Evolutionary conservation across 2,888 invertebrate genomes (phyloP).

Genomic region (Drosophila testacea): DNA sequence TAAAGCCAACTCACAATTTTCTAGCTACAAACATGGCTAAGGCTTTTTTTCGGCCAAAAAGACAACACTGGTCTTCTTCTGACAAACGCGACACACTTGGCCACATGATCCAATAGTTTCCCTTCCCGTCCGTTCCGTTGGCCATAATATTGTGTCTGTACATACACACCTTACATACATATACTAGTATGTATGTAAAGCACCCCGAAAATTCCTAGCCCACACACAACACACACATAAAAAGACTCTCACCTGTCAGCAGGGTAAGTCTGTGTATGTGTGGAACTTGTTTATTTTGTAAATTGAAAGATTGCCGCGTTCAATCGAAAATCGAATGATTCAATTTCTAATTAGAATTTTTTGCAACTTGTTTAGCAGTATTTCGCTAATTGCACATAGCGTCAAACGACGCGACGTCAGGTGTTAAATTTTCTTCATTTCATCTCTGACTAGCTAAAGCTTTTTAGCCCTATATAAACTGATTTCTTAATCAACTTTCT

Average conservation of each 20-base stretch:
- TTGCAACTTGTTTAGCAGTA: constrained; percentile 35
- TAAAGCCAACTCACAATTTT: too few species aligned
- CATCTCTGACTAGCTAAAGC: constrained; percentile 7
- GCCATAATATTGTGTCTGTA: constrained; percentile 6
- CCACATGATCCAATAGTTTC: constrained; percentile 46
- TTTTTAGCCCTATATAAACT: constrained; percentile 21
- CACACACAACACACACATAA: not conserved
- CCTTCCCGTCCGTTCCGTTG: constrained; percentile 20
- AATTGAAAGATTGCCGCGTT: constrained; percentile 38
- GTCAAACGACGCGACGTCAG: constrained; percentile 28
- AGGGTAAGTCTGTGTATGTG: constrained; percentile 7
- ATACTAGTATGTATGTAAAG: constrained; percentile 13
- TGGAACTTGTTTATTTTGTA: constrained; percentile 41
- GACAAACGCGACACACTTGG: constrained; percentile 22
- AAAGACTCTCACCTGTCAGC: constrained; percentile 38
- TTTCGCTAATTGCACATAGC: constrained; percentile 44
- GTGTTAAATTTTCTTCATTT: constrained; percentile 22
- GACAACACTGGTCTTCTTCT: not conserved
- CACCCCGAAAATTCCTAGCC: constrained; percentile 31
- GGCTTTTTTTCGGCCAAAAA: too few species aligned
- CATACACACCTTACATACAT: constrained; percentile 4
- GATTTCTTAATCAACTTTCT: constrained; percentile 52
- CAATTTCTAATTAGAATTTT: constrained; percentile 39
- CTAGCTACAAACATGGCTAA: too few species aligned
- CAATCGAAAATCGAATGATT: constrained; percentile 20